phyloP scores from a whole-genome alignment of 2,888 invertebrate genomes.

The Dioctria linearis region DNA sequence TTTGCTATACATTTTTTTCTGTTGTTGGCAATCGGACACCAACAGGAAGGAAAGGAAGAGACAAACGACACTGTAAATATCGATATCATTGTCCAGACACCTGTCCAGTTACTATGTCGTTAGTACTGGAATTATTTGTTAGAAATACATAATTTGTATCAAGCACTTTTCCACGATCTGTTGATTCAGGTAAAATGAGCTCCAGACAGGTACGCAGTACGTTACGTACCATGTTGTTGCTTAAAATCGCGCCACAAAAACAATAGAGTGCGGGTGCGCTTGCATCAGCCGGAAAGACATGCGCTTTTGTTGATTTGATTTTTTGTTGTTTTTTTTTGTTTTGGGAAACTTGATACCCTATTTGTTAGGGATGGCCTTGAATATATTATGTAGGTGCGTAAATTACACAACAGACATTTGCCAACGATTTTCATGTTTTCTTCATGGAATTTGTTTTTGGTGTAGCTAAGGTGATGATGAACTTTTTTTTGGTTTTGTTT shows the following conservation, averaged over 20 bases:
- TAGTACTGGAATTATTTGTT: not conserved
- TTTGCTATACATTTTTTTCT: not conserved
- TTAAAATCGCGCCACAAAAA: not conserved
- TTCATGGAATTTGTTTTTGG: not conserved
- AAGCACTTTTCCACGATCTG: slow-evolving; percentile 2
- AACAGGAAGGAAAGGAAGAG: not conserved
- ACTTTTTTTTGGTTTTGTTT: not conserved
- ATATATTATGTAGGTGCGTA: not conserved
- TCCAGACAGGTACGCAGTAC: not conserved
- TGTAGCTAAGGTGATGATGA: not conserved
- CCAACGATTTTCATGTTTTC: not conserved
- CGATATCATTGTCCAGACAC: not conserved
- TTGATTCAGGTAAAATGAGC: slow-evolving; percentile 6
- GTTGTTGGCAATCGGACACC: not conserved
- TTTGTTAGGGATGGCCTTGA: not conserved
- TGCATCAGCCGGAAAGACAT: not conserved
- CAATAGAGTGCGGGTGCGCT: not conserved
- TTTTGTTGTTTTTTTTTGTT: not conserved
- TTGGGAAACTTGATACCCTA: not conserved
- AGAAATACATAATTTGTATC: not conserved
- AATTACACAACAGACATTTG: no score
- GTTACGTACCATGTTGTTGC: not conserved
- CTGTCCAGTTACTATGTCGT: no score
- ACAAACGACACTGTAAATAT: not conserved
- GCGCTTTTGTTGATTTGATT: not conserved